Conservation (phyloP, 2,888 invertebrate genomes). For the Dastarcus helophoroides region DNA sequence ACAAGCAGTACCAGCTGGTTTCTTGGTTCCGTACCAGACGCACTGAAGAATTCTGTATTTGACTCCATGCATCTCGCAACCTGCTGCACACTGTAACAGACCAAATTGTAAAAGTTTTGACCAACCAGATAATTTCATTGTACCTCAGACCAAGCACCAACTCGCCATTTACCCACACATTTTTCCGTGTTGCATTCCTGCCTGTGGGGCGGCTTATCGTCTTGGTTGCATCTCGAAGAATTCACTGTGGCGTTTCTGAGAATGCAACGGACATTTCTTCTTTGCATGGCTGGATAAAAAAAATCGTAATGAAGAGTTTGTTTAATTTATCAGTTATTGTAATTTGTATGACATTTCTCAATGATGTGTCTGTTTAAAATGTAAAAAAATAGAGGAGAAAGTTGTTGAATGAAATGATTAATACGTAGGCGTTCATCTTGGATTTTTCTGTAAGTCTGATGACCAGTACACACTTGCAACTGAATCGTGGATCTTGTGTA, state of each 20-base stretch:
- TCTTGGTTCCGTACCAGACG: slow-evolving; percentile 80
- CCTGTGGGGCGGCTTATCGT: slow-evolving; percentile 60
- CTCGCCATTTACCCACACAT: slow-evolving; percentile 85
- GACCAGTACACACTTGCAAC: too few species aligned
- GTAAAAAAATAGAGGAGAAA: too few species aligned
- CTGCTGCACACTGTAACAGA: slow-evolving; percentile 64
- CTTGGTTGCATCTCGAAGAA: slow-evolving; percentile 54
- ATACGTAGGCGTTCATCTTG: too few species aligned
- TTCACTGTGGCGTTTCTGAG: slow-evolving; percentile 31
- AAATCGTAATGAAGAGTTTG: slow-evolving; percentile 2
- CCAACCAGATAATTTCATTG: slow-evolving; percentile 13
- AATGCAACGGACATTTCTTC: slow-evolving; percentile 54
- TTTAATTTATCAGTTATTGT: slow-evolving; percentile 1
- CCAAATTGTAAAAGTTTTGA: not conserved
- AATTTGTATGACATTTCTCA: too few species aligned
- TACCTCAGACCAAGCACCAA: slow-evolving; percentile 90
- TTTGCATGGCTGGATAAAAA: slow-evolving; percentile 53
- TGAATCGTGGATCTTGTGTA: too few species aligned
- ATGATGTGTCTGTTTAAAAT: too few species aligned
- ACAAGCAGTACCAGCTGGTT: slow-evolving; percentile 79
- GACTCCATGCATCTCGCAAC: slow-evolving; percentile 71
- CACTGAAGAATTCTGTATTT: slow-evolving; percentile 84
- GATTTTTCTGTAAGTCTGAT: too few species aligned
- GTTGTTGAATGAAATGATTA: too few species aligned
- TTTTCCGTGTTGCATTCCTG: slow-evolving; percentile 71